Conservation (phyloP, 1,140 invertebrate genomes). For the Medauroidea extradentata region DNA sequence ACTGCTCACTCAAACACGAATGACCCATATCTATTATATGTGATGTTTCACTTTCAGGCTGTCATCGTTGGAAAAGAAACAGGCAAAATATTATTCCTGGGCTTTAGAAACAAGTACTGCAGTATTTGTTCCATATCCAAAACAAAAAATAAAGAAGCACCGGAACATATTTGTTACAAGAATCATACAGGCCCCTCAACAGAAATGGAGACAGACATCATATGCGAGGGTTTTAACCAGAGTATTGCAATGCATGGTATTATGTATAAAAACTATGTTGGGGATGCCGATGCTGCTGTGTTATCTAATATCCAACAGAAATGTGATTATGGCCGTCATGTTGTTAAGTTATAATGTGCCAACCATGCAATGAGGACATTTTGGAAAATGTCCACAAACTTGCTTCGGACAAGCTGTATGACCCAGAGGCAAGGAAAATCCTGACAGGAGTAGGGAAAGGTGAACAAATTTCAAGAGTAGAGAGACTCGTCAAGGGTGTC, state of each 20-base stretch:
- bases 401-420: not conserved
- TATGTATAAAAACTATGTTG: no score
- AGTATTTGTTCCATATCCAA: conserved; percentile 23
- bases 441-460: not conserved
- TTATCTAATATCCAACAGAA: no score
- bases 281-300: no score
- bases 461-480: no score
- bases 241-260: no score
- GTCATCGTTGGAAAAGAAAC: conserved; percentile 26
- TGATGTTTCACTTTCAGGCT: not conserved
- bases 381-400: not conserved
- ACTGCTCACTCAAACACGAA: no score
- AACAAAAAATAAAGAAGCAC: conserved; percentile 10
- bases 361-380: not conserved
- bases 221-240: conserved; percentile 30
- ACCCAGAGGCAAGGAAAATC: not conserved
- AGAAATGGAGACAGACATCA: conserved; percentile 40
- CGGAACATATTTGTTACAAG: conserved; percentile 29
- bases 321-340: not conserved
- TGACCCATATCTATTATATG: no score
- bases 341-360: not conserved
- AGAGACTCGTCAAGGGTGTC: no score
- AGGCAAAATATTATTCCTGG: conserved; percentile 25
- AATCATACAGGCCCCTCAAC: conserved; percentile 34
- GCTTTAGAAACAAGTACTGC: conserved; percentile 35